Base-by-base conservation (phyloP, 2,797 vertebrate species). In the Chelmon rostratus region DNA sequence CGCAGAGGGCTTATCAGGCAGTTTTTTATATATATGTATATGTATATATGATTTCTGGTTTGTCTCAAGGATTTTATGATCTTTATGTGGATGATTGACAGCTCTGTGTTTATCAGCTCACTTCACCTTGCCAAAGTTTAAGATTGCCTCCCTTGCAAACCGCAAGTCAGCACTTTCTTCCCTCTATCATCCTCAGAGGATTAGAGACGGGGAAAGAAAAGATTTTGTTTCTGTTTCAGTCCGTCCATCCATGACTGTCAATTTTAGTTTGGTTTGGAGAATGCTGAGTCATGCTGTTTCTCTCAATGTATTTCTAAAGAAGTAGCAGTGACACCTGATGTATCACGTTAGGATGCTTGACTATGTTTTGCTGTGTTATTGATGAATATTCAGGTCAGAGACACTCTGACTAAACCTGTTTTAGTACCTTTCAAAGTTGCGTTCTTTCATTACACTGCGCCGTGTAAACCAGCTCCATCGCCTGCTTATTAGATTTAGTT, bases 401-500 rank as follows among this genome's bases (percentile, higher is more conserved):
- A 83, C 8, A 47, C 68, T 69, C 61, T 35, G 58, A 72, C 64
- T 78, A n/a, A 83, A 86, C 62, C 83, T 68, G 73, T 79, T 81
- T 83, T 37, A 65, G 54, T 78, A 74, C 63, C 68, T 83, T 88
- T 89, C 63, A 83, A 73, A 89, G 85, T 83, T 78, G 84, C 54
- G 18, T 84, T 80, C 68, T 79, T 84, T 90, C 81, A 82, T 91
- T 88, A 86, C 83, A 10, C 70, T 62, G 79, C 72, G 52, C 28
- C 76, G 21, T 85, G 85, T 85, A 88, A 83, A 90, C 70, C 75
- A 76, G 84, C 81, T 85, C 73, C 71, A 78, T 81, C 4, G 74
- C 76, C 76, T 52, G 80, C 68, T 72, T 84, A 85, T 90, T 86
- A 87, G 68, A 84, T 90, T 82, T 78, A 80, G 87, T 64, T 82